These are phyloP conservation scores for Sminthopsis crassicaudata DNA, from an alignment of 2,113 vertebrate genomes.

Conservation along the genomic window DNA sequence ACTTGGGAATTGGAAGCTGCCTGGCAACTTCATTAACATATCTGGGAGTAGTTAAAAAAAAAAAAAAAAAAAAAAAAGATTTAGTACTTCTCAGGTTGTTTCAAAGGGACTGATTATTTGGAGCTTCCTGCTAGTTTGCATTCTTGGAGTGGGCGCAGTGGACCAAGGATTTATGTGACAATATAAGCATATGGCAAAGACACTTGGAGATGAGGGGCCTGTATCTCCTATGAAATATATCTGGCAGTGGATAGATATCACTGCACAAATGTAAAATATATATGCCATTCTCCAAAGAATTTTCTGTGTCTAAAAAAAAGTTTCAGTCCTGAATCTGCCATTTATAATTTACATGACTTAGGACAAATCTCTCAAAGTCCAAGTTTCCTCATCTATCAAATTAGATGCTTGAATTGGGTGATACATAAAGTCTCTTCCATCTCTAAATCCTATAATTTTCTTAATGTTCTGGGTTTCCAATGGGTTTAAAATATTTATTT, in stretches of 20 bases:
- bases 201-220: conserved; percentile 61
- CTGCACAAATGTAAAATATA: not conserved
- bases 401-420: not conserved
- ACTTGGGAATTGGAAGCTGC: not conserved
- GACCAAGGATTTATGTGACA: conserved; percentile 69
- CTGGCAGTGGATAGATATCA: not conserved
- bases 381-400: not conserved
- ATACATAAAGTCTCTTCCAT: not conserved
- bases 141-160: conserved; percentile 45
- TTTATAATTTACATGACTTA: not conserved
- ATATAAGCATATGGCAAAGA: conserved; percentile 67
- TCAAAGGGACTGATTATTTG: conserved; percentile 78
- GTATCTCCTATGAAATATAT: conserved; percentile 47
- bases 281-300: not conserved
- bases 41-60: not conserved
- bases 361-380: not conserved
- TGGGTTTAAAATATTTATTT: not conserved
- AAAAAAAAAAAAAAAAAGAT: conserved; percentile 52
- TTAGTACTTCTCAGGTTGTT: conserved; percentile 66
- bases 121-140: conserved; percentile 58
- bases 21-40: conserved; percentile 74
- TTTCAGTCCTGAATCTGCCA: not conserved
- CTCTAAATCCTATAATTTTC: not conserved
- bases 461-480: not conserved
- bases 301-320: not conserved